Conservation (phyloP, 1,140 invertebrate genomes). For the Tigriopus japonicus region DNA sequence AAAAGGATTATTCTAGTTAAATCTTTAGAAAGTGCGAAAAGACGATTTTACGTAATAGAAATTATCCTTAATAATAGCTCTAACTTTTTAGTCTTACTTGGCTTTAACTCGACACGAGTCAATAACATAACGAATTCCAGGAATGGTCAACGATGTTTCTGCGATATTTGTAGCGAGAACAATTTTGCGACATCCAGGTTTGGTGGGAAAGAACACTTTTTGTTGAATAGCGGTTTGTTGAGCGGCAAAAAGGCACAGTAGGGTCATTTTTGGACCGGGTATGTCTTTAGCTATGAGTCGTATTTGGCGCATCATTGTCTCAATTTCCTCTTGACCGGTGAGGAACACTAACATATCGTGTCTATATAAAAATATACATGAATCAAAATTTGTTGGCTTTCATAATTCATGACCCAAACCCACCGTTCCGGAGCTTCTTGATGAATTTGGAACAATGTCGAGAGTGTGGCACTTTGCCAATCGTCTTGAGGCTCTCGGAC, state of each 20-base stretch:
- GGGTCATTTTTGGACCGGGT: slow-evolving; percentile 35
- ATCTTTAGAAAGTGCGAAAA: too few relatives aligned
- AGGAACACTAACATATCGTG: slow-evolving; percentile 87
- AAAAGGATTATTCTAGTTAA: too few relatives aligned
- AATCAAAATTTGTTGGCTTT: slow-evolving; percentile 15
- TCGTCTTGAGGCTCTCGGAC: neutral
- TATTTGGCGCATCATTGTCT: slow-evolving; percentile 55
- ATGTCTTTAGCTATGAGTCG: slow-evolving; percentile 36
- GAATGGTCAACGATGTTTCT: slow-evolving; percentile 90
- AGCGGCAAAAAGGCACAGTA: slow-evolving; percentile 64
- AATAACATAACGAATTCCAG: slow-evolving; percentile 76
- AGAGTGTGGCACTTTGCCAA: slow-evolving; percentile 34
- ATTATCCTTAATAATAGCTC: too few relatives aligned
- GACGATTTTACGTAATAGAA: too few relatives aligned
- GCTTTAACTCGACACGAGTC: slow-evolving; percentile 87
- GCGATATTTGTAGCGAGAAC: slow-evolving; percentile 95
- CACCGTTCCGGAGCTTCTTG: slow-evolving; percentile 40
- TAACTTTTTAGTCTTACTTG: slow-evolving; percentile 29
- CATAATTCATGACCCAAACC: neutral
- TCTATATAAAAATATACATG: slow-evolving; percentile 31
- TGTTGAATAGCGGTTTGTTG: slow-evolving; percentile 48
- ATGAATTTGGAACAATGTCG: slow-evolving; percentile 82
- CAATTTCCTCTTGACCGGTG: slow-evolving; percentile 97
- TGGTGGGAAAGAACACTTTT: slow-evolving; percentile 50
- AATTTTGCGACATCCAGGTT: slow-evolving; percentile 59